Evolutionary conservation across 2,888 invertebrate species (phyloP).

Genomic region (Pimpla rufipes): DNA sequence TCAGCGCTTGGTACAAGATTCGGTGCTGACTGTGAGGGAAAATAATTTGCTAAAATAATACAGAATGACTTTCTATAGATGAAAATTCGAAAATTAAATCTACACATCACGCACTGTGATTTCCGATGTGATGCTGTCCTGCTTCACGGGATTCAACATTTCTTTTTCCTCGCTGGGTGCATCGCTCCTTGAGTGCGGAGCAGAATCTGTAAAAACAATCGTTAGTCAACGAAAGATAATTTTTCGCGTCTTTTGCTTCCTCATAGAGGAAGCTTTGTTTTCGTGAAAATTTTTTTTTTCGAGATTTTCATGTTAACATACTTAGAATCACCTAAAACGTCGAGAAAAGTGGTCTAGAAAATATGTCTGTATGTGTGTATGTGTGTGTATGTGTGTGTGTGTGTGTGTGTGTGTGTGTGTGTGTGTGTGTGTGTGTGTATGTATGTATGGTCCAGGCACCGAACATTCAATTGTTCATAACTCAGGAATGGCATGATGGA

Average conservation of each 20-base stretch:
- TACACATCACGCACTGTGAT: conserved; percentile 72
- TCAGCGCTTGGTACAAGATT: conserved; percentile 76
- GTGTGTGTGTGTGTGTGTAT: no score
- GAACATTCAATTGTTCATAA: no score
- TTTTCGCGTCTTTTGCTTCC: no score
- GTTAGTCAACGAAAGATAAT: not conserved
- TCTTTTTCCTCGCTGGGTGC: conserved; percentile 65
- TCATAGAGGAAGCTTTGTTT: conserved; percentile 4
- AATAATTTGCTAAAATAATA: not conserved
- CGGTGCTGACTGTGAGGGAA: conserved; percentile 73
- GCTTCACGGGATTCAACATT: conserved; percentile 71
- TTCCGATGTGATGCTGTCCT: conserved; percentile 79
- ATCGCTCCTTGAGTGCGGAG: conserved; percentile 58
- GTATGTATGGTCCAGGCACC: no score
- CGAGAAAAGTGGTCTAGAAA: no score
- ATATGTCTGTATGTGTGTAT: no score
- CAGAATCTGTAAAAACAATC: conserved; percentile 27
- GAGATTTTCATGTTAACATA: no score
- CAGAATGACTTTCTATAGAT: not conserved
- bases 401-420: no score
- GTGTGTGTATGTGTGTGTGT: no score
- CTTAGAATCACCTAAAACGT: no score
- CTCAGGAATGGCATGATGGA: no score
- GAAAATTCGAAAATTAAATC: not conserved
- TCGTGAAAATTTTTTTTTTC: no score